These are phyloP conservation scores for Microcebus ravelobensis DNA, from an alignment of 2,113 vertebrate species.

Conservation along the genomic window DNA sequence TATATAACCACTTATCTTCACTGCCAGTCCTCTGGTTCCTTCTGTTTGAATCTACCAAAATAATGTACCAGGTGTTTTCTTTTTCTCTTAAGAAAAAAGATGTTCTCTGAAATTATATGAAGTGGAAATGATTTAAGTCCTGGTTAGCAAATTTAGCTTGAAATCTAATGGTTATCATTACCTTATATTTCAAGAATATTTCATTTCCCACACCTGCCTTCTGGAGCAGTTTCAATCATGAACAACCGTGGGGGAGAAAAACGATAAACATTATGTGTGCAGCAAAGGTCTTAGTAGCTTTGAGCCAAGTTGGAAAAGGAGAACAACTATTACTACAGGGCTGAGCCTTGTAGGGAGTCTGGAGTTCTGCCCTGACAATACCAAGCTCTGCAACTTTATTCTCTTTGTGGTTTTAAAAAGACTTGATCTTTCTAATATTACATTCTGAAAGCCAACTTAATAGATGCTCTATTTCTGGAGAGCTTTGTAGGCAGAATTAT, in stretches of 20 bases:
- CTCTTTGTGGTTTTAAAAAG: slow-evolving; percentile 59
- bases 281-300: slow-evolving; percentile 38
- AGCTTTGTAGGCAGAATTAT: slow-evolving; percentile 64
- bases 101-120: slow-evolving; percentile 29
- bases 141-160: slow-evolving; percentile 63
- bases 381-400: slow-evolving; percentile 41
- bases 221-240: slow-evolving; percentile 57
- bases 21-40: background rate
- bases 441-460: slow-evolving; percentile 46
- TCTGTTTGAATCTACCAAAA: slow-evolving; percentile 19
- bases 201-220: slow-evolving; percentile 73
- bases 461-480: slow-evolving; percentile 61
- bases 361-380: slow-evolving; percentile 46
- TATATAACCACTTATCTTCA: background rate
- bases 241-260: slow-evolving; percentile 57
- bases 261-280: slow-evolving; percentile 9
- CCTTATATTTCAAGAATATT: slow-evolving; percentile 68
- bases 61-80: slow-evolving; percentile 55
- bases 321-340: slow-evolving; percentile 6
- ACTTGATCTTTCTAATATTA: slow-evolving; percentile 67
- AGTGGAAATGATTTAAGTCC: slow-evolving; percentile 57
- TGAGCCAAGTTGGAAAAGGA: slow-evolving; percentile 55
- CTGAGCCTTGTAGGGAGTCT: slow-evolving; percentile 34
- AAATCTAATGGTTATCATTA: slow-evolving; percentile 59
- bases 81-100: slow-evolving; percentile 30